phyloP scores from a whole-genome alignment of 2,797 vertebrate genomes.

The Acanthiza pusilla region DNA sequence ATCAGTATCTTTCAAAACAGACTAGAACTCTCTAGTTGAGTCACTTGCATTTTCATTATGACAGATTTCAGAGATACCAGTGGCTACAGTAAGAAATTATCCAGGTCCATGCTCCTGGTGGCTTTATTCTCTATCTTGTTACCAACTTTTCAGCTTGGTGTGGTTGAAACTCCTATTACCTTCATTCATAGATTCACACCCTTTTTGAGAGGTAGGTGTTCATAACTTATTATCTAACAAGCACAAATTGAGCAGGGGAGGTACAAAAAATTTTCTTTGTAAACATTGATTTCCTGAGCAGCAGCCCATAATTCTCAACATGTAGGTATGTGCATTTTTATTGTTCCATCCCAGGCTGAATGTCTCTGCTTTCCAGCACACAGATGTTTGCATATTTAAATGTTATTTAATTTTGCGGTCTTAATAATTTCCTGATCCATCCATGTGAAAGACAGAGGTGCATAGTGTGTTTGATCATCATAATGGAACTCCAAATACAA shows the following conservation, averaged over 20 bases:
- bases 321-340: neutral
- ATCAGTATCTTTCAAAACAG: neutral
- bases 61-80: neutral
- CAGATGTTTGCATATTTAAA: neutral
- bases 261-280: neutral
- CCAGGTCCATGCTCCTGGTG: neutral
- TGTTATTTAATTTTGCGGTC: neutral
- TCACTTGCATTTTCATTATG: neutral
- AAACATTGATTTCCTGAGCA: neutral
- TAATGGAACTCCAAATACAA: neutral
- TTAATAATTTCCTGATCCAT: neutral
- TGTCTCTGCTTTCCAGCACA: neutral
- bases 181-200: neutral
- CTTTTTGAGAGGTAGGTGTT: neutral
- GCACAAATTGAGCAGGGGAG: neutral
- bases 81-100: neutral
- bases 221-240: neutral
- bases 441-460: neutral
- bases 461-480: neutral
- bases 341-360: neutral
- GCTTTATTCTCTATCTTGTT: neutral
- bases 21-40: neutral
- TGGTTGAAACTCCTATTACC: neutral
- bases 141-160: accelerated
- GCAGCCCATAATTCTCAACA: neutral